phyloP scores from a whole-genome alignment of 1,140 invertebrate genomes.

The Mesaphorura yosii region DNA sequence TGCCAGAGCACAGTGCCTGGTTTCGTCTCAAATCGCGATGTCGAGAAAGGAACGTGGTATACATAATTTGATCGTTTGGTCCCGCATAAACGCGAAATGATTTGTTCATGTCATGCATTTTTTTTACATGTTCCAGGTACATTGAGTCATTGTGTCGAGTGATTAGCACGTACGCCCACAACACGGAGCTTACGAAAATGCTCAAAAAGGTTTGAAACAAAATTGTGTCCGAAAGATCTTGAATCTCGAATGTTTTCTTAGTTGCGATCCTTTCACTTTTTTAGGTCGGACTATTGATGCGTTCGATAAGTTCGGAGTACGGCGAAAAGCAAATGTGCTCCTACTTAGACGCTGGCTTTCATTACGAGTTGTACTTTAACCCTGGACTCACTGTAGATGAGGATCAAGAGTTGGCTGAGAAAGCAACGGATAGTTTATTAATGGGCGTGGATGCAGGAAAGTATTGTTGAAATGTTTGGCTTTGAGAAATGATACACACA shows the following conservation, averaged over 20 bases:
- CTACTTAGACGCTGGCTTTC: conserved; percentile 18
- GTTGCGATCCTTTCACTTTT: conserved; percentile 5
- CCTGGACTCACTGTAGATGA: conserved; percentile 16
- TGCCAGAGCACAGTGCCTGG: conserved; percentile 26
- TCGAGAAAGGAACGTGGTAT: conserved; percentile 10
- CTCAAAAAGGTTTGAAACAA: conserved; percentile 12
- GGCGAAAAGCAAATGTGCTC: conserved; percentile 25
- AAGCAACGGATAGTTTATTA: too few species aligned
- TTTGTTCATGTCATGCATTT: conserved; percentile 48
- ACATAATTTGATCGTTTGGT: neutral
- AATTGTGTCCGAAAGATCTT: too few species aligned
- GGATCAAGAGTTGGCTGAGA: neutral
- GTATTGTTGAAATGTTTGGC: too few species aligned
- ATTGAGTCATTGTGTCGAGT: conserved; percentile 60
- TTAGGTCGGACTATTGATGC: conserved; percentile 17
- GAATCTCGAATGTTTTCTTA: too few species aligned
- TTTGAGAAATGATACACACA: too few species aligned
- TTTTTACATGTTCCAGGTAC: conserved; percentile 51
- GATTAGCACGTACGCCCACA: conserved; percentile 50
- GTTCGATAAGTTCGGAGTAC: conserved; percentile 11
- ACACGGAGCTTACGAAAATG: conserved; percentile 19
- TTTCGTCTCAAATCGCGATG: conserved; percentile 24
- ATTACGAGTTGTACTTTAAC: conserved; percentile 22
- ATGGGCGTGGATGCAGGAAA: too few species aligned
- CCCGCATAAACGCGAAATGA: neutral